Evolutionary conservation across 2,888 invertebrate genomes (phyloP).

Genomic region (Drepana falcataria): DNA sequence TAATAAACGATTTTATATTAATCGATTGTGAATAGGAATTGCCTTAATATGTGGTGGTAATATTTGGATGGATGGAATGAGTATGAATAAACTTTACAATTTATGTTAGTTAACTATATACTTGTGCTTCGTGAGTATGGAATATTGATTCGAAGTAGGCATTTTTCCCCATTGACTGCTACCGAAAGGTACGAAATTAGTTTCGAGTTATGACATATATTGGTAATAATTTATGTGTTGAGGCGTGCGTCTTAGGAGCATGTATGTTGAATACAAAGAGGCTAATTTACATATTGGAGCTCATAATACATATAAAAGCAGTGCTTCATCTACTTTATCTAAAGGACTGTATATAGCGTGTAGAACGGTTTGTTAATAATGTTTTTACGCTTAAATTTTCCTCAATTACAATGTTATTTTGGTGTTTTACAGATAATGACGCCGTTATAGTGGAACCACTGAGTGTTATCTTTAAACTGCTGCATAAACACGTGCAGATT

Average conservation of each 20-base stretch:
- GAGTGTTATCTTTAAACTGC: too few species aligned
- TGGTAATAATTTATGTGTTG: constrained; percentile 27
- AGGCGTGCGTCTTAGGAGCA: constrained; percentile 18
- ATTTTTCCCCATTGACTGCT: constrained; percentile 47
- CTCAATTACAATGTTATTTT: too few species aligned
- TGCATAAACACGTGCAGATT: too few species aligned
- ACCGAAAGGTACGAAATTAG: constrained; percentile 27
- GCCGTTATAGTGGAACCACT: too few species aligned
- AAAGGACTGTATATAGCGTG: too few species aligned
- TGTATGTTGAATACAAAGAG: constrained; percentile 35
- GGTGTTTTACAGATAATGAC: too few species aligned
- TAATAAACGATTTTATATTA: constrained; percentile 46
- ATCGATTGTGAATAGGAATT: constrained; percentile 62
- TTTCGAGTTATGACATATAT: constrained; percentile 29
- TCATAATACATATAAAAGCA: background rate
- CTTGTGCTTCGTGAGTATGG: constrained; percentile 31
- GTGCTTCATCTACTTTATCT: background rate
- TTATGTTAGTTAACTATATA: constrained; percentile 44
- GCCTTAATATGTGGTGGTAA: constrained; percentile 42
- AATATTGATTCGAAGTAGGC: constrained; percentile 50
- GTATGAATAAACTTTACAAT: constrained; percentile 41
- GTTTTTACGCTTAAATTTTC: too few species aligned
- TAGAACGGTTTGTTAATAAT: too few species aligned
- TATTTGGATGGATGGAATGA: constrained; percentile 46
- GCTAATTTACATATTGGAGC: constrained; percentile 28